Evolutionary conservation across 64 coral and sea anemone genomes (phyloP).

Genomic region (Montipora efflorescens): DNA sequence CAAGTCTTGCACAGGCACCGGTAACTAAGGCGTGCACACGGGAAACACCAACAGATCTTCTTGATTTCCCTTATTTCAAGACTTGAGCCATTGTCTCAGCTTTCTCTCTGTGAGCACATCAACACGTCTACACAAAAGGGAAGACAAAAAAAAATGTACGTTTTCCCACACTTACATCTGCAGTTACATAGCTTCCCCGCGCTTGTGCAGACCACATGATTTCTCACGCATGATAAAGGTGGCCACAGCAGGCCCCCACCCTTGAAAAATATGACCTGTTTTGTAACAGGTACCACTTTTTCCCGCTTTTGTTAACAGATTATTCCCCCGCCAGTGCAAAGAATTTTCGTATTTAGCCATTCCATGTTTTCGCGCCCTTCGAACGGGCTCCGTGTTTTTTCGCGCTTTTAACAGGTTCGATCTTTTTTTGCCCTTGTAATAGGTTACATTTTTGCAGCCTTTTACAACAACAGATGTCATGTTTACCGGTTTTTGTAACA

Average conservation of each 20-base stretch:
- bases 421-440: neutral
- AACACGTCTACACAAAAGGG: neutral
- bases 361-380: neutral
- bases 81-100: constrained; percentile 15
- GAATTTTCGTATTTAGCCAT: too few relatives aligned
- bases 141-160: neutral
- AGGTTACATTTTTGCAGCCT: neutral
- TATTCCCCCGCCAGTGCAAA: too few relatives aligned
- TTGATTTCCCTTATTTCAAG: neutral
- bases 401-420: neutral
- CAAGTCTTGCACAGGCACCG: too few relatives aligned
- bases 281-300: neutral
- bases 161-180: neutral
- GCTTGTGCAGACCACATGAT: neutral
- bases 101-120: constrained; percentile 3
- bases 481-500: neutral
- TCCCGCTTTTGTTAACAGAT: neutral
- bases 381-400: neutral
- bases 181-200: neutral
- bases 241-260: neutral
- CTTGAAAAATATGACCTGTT: neutral
- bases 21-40: too few relatives aligned
- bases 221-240: neutral
- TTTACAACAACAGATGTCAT: neutral
- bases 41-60: neutral